Evolutionary conservation across 2,113 vertebrate genomes (phyloP).

Genomic region (Capricornis sumatraensis): DNA sequence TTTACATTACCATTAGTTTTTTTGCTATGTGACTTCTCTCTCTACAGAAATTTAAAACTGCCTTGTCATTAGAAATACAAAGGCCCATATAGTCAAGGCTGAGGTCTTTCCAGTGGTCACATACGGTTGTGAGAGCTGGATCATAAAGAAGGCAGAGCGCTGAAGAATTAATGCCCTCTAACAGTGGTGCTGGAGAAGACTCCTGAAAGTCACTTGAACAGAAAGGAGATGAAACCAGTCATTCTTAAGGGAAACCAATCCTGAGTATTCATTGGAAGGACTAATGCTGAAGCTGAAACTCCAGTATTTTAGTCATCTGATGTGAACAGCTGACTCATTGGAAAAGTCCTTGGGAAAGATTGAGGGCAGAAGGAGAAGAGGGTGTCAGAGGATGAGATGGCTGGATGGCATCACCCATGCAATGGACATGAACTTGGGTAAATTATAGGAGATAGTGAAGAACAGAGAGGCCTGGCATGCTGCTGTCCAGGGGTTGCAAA

Average conservation of each 20-base stretch:
- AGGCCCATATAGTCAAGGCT: not conserved
- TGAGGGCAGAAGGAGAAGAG: not conserved
- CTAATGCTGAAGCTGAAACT: not conserved
- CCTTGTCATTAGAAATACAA: not conserved
- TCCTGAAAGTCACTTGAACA: not conserved
- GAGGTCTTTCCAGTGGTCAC: not conserved
- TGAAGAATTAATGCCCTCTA: not conserved
- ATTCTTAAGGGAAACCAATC: not conserved
- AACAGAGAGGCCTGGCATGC: not conserved
- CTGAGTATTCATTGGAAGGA: not conserved
- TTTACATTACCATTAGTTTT: not conserved
- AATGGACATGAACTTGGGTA: not conserved
- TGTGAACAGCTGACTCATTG: not conserved
- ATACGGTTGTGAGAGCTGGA: not conserved
- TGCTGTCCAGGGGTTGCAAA: not conserved
- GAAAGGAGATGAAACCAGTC: not conserved
- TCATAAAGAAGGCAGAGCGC: rapidly evolving
- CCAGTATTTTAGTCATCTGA: not conserved
- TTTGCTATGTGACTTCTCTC: not conserved
- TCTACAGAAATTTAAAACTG: not conserved
- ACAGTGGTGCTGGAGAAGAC: not conserved
- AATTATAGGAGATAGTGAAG: not conserved
- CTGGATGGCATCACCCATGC: not conserved
- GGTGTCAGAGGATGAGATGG: not conserved
- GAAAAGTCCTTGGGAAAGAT: not conserved